Evolutionary conservation across 2,888 invertebrate species (phyloP), one percentile per base, ranked within the genome.

Genomic region (Nemotelus nigrinus): DNA sequence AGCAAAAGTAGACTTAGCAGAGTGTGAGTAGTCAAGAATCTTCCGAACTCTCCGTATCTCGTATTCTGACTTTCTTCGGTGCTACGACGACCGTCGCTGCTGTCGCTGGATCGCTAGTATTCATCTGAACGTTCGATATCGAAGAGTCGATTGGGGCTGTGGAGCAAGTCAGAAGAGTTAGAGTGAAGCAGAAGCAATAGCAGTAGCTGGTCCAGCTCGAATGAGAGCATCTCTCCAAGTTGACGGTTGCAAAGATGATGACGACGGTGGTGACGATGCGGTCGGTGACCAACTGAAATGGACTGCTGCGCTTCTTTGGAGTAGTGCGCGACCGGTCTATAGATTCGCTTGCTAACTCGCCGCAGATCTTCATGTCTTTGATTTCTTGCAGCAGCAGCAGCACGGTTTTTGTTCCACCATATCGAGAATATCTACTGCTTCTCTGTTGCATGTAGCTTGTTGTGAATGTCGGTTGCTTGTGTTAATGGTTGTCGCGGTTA

Each of bases 291-390:
- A 25, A 68, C 39, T 68, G 10, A 68, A 68, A 68, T 68, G 67
- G 67, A 68, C 67, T 68, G 25, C 25, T 25, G 45, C 65, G 10
- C 65, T 45, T 41, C 65, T 65, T 25, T 68, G 39, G 41, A 48
- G 67, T 48, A 68, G 67, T 68, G 67, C 67, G 50, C 67, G 67
- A 68, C 67, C 67, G 67, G 67, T 68, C 67, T 68, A 68, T 50
- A 68, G 67, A 68, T 68, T 25, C 50, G 67, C 39, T 50, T 50
- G 39, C 48, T 44, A 68, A 68, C 50, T 50, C 50, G 50, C 50
- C 50, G 67, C 43, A 25, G 67, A 68, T 68, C 67, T 68, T 68
- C 67, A 25, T 25, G 25, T 25, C 25, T 25, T 25, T 25, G 67
- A 68, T 68, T 68, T 39, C 67, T 68, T 68, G 5, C 67, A 65